Base-by-base conservation (phyloP, 2,797 vertebrate genomes). In the Alauda arvensis region DNA sequence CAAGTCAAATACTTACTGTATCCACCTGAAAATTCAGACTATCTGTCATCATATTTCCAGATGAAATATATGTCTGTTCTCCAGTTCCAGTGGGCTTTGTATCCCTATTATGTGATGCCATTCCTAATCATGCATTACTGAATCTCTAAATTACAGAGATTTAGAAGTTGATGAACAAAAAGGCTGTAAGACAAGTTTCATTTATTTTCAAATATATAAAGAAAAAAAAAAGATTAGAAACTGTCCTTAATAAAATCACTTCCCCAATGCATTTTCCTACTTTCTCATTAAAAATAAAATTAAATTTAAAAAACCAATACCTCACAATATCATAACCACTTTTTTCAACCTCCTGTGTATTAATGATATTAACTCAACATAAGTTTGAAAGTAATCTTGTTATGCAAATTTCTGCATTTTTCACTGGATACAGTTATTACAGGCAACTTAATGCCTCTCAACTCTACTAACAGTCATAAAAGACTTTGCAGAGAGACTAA, bases 251-350 rank as follows among this genome's bases (percentile, higher is more conserved):
- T 14, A 57, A 43, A 71, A 83, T 46, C 51, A 66, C 10, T 31
- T 75, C 28, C 4, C 11, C 48, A 66, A 34, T 16, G 7, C 3
- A 12, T 23, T 61, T 46, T 42, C 26, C 11, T 0, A 0, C 14
- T 49, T 71, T 57, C 17, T 57, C 56, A 69, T 59, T 37, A 65
- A 67, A 75, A 66, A 69, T 45, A 68, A 83, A 83, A 18, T 63
- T 12, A 39, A 14, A 33, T 71, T 37, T 31, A 5, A 61, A 68
- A n/a, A 77, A 18, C 7, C 20, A 57, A 46, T 18, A 37, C 8
- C 8, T 77, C 12, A 42, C 10, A 78, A 37, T n/a, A 78, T n/a
- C 26, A 66, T 19, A 46, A 34, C 2, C 16, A 51, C 6, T 51
- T 67, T 61, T 71, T 56, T 40, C 21, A 60, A 20, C 3, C 3